Conservation (phyloP, 2,888 invertebrate species). For the Ophion slaviceki region DNA sequence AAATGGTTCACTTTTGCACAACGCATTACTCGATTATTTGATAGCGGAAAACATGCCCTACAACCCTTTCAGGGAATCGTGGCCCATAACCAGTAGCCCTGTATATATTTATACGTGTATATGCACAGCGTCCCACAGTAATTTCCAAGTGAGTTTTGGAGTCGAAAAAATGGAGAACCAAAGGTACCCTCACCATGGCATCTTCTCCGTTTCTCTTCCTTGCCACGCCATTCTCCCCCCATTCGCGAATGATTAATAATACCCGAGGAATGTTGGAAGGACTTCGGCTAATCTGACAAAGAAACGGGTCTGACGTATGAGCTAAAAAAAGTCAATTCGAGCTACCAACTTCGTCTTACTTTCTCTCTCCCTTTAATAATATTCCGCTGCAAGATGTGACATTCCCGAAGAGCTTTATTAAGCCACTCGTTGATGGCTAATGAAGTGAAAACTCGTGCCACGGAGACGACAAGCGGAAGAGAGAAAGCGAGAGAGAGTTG, state of each 20-base stretch:
- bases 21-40: too few relatives aligned
- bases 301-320: not conserved
- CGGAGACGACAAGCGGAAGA: not conserved
- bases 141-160: too few relatives aligned
- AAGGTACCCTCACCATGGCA: not conserved
- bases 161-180: not conserved
- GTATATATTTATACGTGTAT: too few relatives aligned
- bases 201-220: not conserved
- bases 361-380: not conserved
- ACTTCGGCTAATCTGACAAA: not conserved
- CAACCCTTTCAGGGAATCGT: too few relatives aligned
- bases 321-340: not conserved
- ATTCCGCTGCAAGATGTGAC: conserved; percentile 13
- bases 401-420: conserved; percentile 36
- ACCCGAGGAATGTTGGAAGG: not conserved
- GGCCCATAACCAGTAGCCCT: too few relatives aligned
- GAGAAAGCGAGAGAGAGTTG: not conserved
- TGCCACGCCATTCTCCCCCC: not conserved
- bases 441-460: conserved; percentile 53
- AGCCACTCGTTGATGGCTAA: conserved; percentile 47
- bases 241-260: not conserved
- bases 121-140: too few relatives aligned
- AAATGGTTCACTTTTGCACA: too few relatives aligned
- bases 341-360: not conserved
- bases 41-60: too few relatives aligned